Evolutionary conservation across 2,113 vertebrate species (phyloP).

Genomic region (Nerophis ophidion): DNA sequence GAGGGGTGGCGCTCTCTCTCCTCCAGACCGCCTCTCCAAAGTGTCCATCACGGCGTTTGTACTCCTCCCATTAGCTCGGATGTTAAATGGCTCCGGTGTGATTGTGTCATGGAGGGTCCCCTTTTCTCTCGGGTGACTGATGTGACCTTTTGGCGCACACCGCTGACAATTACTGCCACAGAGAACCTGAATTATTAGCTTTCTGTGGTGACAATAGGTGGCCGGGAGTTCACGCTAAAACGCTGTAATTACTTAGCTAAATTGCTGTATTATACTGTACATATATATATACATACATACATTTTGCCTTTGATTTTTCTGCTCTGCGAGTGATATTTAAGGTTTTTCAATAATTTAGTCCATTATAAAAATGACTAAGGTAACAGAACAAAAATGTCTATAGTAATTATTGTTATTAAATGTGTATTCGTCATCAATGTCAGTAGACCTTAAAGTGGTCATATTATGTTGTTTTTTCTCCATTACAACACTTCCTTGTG

Average conservation of each 20-base stretch:
- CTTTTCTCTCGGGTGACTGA: constrained; percentile 68
- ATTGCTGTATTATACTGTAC: constrained; percentile 74
- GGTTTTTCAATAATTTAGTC: background rate
- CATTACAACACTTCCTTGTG: no score
- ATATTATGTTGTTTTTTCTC: no score
- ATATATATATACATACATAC: constrained; percentile 18
- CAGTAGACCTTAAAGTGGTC: no score
- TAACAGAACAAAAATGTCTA: no score
- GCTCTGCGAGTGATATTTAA: constrained; percentile 46
- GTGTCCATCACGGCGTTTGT: background rate
- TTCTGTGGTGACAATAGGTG: constrained; percentile 66
- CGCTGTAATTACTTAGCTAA: constrained; percentile 79
- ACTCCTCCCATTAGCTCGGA: constrained; percentile 66
- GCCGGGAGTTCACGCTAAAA: constrained; percentile 70
- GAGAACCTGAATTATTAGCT: constrained; percentile 80
- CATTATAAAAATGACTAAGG: no score
- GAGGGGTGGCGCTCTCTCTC: no score
- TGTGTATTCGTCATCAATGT: no score
- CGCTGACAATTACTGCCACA: constrained; percentile 77
- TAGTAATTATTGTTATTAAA: no score
- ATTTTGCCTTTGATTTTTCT: constrained; percentile 58
- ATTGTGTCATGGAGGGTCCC: constrained; percentile 63
- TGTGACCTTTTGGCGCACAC: constrained; percentile 78
- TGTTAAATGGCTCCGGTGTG: constrained; percentile 70
- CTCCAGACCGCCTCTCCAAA: no score